phyloP scores from a whole-genome alignment of 64 coral and sea anemone genomes.

The Cladopsammia gracilis region DNA sequence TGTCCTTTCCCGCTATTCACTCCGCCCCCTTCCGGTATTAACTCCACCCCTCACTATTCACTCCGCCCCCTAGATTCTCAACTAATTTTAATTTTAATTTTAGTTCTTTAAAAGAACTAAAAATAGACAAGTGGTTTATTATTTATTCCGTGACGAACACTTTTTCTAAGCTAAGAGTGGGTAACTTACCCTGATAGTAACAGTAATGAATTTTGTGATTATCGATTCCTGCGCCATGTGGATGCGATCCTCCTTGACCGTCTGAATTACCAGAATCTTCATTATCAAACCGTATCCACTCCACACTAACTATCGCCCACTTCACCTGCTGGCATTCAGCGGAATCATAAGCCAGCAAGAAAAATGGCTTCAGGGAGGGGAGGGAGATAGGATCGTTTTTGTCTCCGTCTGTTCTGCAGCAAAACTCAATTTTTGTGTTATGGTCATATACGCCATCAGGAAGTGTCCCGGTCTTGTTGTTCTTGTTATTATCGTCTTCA shows the following conservation, averaged over 20 bases:
- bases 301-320: conserved; percentile 13
- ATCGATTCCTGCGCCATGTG: neutral
- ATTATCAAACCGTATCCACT: conserved; percentile 51
- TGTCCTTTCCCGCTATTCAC: too few relatives aligned
- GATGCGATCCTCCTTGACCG: neutral
- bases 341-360: conserved; percentile 25
- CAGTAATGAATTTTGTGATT: conserved; percentile 38
- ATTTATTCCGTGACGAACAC: too few relatives aligned
- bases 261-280: neutral
- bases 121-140: too few relatives aligned
- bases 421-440: conserved; percentile 46
- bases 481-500: conserved; percentile 5
- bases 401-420: conserved; percentile 28
- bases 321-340: conserved; percentile 15
- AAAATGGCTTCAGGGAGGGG: conserved; percentile 28
- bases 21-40: too few relatives aligned
- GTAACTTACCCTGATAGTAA: conserved; percentile 42
- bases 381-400: conserved; percentile 34
- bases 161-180: too few relatives aligned
- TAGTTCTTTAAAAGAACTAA: too few relatives aligned
- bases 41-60: too few relatives aligned
- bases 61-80: too few relatives aligned
- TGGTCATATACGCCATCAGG: conserved; percentile 51
- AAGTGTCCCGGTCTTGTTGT: neutral
- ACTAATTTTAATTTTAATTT: too few relatives aligned